phyloP scores from a whole-genome alignment of 2,797 vertebrate genomes.

The Acomys russatus region DNA sequence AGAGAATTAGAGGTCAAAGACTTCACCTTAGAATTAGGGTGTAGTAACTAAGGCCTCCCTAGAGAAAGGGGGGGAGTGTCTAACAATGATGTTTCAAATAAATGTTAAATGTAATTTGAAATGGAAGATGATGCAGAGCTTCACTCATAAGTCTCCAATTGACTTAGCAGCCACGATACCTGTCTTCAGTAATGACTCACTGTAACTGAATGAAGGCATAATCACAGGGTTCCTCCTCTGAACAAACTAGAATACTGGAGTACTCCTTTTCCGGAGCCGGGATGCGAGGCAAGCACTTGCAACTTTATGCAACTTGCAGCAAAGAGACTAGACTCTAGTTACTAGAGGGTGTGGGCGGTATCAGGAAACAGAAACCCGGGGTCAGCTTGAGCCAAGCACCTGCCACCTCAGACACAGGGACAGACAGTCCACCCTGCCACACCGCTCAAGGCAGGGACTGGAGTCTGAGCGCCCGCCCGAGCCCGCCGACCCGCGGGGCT shows the following conservation, averaged over 20 bases:
- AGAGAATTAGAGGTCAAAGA: neutral
- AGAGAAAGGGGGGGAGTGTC: neutral
- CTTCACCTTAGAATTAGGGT: neutral
- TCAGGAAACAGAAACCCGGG: neutral
- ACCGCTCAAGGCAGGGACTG: neutral
- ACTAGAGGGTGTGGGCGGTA: neutral
- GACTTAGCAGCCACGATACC: neutral
- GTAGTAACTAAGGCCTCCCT: neutral
- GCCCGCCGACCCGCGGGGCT: neutral
- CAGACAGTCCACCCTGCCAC: neutral
- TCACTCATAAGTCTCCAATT: neutral
- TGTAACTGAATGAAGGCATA: slow-evolving; percentile 6
- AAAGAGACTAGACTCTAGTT: neutral
- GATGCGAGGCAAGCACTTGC: neutral
- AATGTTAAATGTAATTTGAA: slow-evolving; percentile 19
- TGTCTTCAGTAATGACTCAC: slow-evolving; percentile 19
- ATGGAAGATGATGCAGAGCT: neutral
- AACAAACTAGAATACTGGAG: neutral
- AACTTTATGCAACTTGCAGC: slow-evolving; percentile 40
- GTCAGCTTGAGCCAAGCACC: neutral
- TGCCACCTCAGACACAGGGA: neutral
- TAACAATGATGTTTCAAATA: slow-evolving; percentile 20
- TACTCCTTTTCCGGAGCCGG: neutral
- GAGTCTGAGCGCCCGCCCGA: neutral
- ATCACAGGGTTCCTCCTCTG: slow-evolving; percentile 15